A percentile compares a stretch with the other conserved stretches of the same genome.
These are phyloP conservation scores for Polyommatus icarus DNA, from an alignment of 2,888 invertebrate species.

Conservation along the genomic window DNA sequence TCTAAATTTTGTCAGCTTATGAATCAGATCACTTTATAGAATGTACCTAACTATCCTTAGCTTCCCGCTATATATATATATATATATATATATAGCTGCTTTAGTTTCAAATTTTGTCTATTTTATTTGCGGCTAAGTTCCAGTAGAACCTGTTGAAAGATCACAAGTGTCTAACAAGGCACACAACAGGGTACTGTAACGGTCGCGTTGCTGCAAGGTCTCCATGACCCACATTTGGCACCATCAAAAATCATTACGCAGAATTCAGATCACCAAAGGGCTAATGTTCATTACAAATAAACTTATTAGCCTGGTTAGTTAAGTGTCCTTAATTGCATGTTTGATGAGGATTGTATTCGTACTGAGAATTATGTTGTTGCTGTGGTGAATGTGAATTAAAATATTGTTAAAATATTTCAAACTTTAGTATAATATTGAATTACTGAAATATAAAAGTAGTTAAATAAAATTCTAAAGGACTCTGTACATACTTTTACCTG, in stretches of 20 bases:
- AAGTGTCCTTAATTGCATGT: slow-evolving; percentile 21
- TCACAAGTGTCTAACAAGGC: slow-evolving; percentile 27
- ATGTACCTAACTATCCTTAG: too few relatives aligned
- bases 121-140: background rate
- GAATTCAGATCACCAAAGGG: slow-evolving; percentile 22
- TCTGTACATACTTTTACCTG: too few relatives aligned
- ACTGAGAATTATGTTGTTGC: slow-evolving; percentile 21
- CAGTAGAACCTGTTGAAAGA: background rate
- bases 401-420: background rate
- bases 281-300: slow-evolving; percentile 25
- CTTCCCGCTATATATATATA: too few relatives aligned
- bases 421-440: too few relatives aligned
- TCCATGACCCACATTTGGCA: slow-evolving; percentile 27
- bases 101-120: background rate
- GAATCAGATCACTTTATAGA: too few relatives aligned
- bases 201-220: background rate
- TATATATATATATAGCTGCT: too few relatives aligned
- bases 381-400: background rate
- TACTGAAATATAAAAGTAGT: too few relatives aligned
- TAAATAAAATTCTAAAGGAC: too few relatives aligned
- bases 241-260: slow-evolving; percentile 28
- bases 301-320: slow-evolving; percentile 25
- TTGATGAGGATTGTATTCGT: slow-evolving; percentile 4
- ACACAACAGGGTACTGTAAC: slow-evolving; percentile 20
- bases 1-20: too few relatives aligned